Evolutionary conservation across 2,113 vertebrate species (phyloP).

Genomic region (Cricetomys ansorgei): DNA sequence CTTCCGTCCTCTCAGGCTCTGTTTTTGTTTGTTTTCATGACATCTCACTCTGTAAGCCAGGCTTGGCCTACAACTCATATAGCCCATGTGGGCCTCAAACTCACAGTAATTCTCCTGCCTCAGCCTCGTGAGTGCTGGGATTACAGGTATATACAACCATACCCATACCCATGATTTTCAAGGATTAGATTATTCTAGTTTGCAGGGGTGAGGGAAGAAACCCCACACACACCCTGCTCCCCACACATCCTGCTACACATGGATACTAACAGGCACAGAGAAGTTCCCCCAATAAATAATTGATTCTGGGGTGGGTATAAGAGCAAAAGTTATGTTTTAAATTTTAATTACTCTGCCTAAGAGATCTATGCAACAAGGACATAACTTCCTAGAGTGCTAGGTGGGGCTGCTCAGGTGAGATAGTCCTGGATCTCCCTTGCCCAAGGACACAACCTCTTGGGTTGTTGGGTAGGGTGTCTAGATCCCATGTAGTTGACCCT

Average conservation of each 20-base stretch:
- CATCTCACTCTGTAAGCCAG: background rate
- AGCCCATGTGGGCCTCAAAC: background rate
- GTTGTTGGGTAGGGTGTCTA: too few relatives aligned
- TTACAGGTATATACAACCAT: background rate
- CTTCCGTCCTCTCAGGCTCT: background rate
- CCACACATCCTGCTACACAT: background rate
- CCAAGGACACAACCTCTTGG: too few relatives aligned
- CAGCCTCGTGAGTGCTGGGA: background rate
- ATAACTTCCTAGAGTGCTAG: too few relatives aligned
- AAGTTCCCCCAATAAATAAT: background rate
- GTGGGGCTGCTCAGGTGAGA: too few relatives aligned
- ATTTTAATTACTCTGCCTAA: too few relatives aligned
- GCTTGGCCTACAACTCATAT: background rate
- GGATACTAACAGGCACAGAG: background rate
- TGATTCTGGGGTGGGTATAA: background rate
- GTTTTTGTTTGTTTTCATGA: background rate
- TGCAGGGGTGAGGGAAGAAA: background rate
- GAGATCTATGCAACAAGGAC: too few relatives aligned
- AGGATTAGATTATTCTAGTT: conserved; percentile 31
- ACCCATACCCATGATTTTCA: background rate
- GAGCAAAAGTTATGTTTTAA: too few relatives aligned
- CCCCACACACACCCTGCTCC: background rate
- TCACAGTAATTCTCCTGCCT: background rate
- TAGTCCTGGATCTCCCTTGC: too few relatives aligned
- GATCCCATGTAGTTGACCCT: too few relatives aligned